Evolutionary conservation across 2,797 vertebrate genomes (phyloP).

Genomic region (Tarsius wallacei): DNA sequence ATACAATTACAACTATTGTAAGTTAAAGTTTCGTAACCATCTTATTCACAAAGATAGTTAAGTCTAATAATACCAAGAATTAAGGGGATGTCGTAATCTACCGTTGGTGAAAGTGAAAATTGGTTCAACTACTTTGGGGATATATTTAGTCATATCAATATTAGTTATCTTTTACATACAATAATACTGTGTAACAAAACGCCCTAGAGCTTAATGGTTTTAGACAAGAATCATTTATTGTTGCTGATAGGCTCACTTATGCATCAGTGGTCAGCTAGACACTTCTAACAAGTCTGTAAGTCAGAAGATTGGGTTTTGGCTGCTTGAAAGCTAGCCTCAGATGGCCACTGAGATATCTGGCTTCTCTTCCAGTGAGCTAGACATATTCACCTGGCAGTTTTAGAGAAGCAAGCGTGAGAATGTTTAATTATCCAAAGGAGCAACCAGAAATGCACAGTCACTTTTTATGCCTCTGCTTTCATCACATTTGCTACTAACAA

Average conservation of each 20-base stretch:
- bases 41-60: slow-evolving; percentile 26
- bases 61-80: slow-evolving; percentile 21
- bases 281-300: background rate
- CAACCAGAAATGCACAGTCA: background rate
- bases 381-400: background rate
- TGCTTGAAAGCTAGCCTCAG: background rate
- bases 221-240: slow-evolving; percentile 13
- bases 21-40: slow-evolving; percentile 9
- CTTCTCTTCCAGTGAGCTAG: background rate
- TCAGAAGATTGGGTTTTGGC: background rate
- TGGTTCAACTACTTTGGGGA: slow-evolving; percentile 19
- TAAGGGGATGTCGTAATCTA: background rate
- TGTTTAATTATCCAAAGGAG: background rate
- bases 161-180: background rate
- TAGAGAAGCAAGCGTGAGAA: background rate
- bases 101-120: background rate
- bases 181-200: background rate
- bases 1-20: slow-evolving; percentile 36
- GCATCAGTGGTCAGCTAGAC: background rate
- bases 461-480: background rate
- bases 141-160: slow-evolving; percentile 51
- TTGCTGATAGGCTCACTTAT: background rate
- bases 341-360: background rate
- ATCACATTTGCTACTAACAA: background rate
- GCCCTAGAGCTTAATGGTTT: background rate